Conservation (phyloP, 2,797 vertebrate species). For the Chloroceryle inda region DNA sequence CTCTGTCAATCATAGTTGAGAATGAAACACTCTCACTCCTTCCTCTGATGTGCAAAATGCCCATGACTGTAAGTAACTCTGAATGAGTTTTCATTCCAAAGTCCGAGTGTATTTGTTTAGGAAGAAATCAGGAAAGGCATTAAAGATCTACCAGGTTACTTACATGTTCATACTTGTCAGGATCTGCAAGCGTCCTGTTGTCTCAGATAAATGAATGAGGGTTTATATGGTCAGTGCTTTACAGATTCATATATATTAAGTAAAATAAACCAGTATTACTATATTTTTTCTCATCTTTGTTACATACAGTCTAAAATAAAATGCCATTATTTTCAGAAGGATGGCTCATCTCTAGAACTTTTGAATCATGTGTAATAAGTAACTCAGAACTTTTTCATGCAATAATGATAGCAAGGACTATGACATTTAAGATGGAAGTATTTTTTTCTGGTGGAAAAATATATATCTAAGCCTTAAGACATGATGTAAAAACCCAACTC, state of each 20-base stretch:
- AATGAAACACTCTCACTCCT: neutral
- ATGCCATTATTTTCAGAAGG: neutral
- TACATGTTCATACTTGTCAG: neutral
- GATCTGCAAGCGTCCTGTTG: neutral
- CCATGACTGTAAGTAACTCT: neutral
- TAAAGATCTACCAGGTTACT: neutral
- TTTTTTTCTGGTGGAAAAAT: neutral
- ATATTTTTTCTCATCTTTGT: neutral
- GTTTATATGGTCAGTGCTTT: neutral
- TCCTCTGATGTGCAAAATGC: neutral
- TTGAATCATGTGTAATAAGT: neutral
- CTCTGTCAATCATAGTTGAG: neutral
- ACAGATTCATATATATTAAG: neutral
- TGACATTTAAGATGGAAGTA: neutral
- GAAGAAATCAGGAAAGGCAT: neutral
- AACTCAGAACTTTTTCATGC: neutral
- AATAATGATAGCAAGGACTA: neutral
- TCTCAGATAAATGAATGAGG: neutral
- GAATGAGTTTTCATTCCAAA: neutral
- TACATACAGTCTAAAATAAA: neutral
- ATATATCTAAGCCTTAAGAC: neutral
- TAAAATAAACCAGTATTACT: neutral
- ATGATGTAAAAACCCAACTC: neutral
- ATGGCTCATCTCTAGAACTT: neutral
- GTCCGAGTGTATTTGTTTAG: neutral